Evolutionary conservation across 1,140 invertebrate genomes (phyloP).

Genomic region (Trachymyrmex cornetzi): DNA sequence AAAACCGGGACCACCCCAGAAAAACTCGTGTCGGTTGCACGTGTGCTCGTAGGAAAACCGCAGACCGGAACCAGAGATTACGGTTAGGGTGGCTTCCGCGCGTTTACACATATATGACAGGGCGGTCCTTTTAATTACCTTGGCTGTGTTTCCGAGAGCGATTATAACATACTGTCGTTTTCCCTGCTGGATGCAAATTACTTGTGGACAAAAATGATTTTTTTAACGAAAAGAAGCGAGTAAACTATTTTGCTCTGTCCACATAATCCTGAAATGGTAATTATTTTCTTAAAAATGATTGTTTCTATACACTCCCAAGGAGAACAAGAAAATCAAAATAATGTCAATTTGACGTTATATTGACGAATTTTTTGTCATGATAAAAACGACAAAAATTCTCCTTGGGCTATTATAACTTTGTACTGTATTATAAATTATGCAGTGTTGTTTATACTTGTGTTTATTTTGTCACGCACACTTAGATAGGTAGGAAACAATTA

Average conservation of each 20-base stretch:
- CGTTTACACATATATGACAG: constrained; percentile 60
- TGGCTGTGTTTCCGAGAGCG: neutral
- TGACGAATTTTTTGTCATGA: no score
- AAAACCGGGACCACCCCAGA: constrained; percentile 68
- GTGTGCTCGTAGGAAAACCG: constrained; percentile 76
- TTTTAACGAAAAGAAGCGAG: neutral
- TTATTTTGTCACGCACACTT: neutral
- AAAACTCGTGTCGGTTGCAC: constrained; percentile 71
- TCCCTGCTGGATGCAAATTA: neutral
- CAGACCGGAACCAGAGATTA: constrained; percentile 77
- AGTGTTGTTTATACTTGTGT: neutral
- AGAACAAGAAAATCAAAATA: no score
- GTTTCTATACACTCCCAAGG: neutral
- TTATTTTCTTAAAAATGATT: neutral
- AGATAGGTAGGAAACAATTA: neutral
- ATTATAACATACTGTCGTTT: neutral
- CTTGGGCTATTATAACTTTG: neutral
- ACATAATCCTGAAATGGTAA: neutral
- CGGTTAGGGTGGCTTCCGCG: constrained; percentile 41
- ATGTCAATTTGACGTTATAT: no score
- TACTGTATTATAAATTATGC: no score
- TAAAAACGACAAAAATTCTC: no score
- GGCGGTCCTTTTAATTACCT: constrained; percentile 56
- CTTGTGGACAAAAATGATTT: neutral
- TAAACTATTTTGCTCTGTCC: neutral